Base-by-base conservation (phyloP, 2,888 invertebrate species). In the Drosophila stalkeri region DNA sequence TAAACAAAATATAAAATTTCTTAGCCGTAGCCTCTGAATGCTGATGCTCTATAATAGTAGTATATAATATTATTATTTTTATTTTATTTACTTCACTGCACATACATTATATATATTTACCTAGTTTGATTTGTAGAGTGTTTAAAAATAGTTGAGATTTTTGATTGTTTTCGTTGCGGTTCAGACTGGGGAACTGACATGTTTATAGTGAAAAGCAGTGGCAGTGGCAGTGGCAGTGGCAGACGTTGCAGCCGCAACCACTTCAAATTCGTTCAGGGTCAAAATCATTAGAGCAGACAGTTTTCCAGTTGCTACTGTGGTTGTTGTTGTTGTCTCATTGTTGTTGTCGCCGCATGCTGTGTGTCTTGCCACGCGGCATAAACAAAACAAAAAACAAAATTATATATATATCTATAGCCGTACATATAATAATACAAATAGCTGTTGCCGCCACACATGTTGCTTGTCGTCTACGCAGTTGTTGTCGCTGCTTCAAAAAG, bases 231-330 rank as follows among this genome's bases (percentile, higher is more conserved):
- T 37, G 37, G 37, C 37, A 69, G 61, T 49, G 65, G 66, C 52
- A 69, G 57, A 12, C 37, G 61, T 20, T 44, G 54, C 64, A 47
- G 64, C 59, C 64, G 33, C 85, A 82, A 78, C 78, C 88, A 82
- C 90, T 86, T 89, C 88, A 89, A 68, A 89, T 87, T 85, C 79
- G 88, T 88, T 89, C 86, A 86, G 88, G 90, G 86, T 89, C 90
- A 89, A 72, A 82, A 79, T 89, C 90, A 86, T 86, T 87, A 87
- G 76, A 72, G 65, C 69, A 79, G 79, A 76, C 72, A 80, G 78
- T 69, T 73, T 65, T 61, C 46, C 60, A 59, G 55, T 35, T 65
- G 33, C 33, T 54, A 27, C 27, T 37, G 64, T 33, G 54, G 60
- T 54, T 43, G 52, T 57, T 46, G 46, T 20, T 44, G 43, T 18